Evolutionary conservation across 2,797 vertebrate species (phyloP), one percentile per base, ranked within the genome.

Genomic region (Eidolon dupreanum): DNA sequence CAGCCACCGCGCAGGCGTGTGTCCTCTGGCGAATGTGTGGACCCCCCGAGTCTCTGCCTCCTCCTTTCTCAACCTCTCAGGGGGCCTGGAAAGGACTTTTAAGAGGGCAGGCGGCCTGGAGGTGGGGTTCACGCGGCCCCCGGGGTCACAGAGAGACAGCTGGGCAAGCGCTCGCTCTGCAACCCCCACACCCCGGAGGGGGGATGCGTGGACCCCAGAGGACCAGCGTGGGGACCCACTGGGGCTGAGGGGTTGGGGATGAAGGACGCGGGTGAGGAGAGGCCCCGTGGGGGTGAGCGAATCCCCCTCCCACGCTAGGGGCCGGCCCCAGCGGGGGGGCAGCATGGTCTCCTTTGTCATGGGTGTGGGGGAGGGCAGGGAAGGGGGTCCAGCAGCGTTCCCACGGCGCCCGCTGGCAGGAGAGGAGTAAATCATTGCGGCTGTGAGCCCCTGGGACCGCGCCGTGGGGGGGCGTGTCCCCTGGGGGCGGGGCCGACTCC

Each of bases 341-440:
- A 43, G 43, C 43, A 43, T 41, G 13, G 24, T 2, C 9, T n/a
- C 57, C 55, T 57, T 10, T 31, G 57, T 61, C 55, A 2, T 55
- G 19, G 15, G 22, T 13, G 17, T 7, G 28, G 6, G 12, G n/a
- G 36, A 33, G 1, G 33, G 49, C 49, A 49, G n/a, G 49, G 68
- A 53, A 46, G 49, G 75, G 17, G 55, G 41, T 22, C 74, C 2
- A 0, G 26, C 24, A 8, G n/a, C 0, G 5, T 93, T 93, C 86
- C 74, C 94, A 94, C 26, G 2, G 75, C 8, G 28, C 16, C 94
- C 79, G 49, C 55, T 1, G 20, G 91, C 70, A 11, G 28, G 53
- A 31, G 78, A 75, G 66, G 77, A 77, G 73, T 92, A 70, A 95
- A 89, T 84, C 90, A 74, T 81, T 33, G 0, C 41, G 4, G 38